These are phyloP conservation scores for Enteromius unitaeniatus DNA, from an alignment of 2,797 vertebrate genomes.

Conservation along the genomic window DNA sequence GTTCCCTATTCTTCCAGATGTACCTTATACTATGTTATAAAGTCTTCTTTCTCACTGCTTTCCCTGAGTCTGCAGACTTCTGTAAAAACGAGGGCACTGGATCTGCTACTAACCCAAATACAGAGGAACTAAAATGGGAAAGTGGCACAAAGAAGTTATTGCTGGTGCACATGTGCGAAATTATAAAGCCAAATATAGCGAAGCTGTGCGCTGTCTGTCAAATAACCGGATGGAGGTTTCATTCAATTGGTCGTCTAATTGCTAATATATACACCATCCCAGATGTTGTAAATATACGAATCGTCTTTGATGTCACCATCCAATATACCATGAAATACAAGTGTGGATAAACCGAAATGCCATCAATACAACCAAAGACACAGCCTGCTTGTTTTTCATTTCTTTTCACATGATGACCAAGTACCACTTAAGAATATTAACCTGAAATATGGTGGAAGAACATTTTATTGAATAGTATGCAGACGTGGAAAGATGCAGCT, in stretches of 20 bases:
- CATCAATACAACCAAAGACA: constrained; percentile 64
- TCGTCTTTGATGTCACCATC: constrained; percentile 16
- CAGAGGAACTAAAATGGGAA: constrained; percentile 51
- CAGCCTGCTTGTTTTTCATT: constrained; percentile 42
- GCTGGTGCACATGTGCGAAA: constrained; percentile 34
- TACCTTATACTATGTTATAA: constrained; percentile 46
- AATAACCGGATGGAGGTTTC: constrained; percentile 17
- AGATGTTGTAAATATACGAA: constrained; percentile 32
- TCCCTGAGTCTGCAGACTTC: constrained; percentile 50
- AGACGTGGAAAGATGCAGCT: constrained; percentile 27
- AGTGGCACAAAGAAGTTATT: constrained; percentile 57
- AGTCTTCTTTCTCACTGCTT: constrained; percentile 41
- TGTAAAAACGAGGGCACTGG: constrained; percentile 34
- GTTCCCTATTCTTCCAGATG: constrained; percentile 29
- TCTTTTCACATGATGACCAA: constrained; percentile 32
- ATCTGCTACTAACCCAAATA: constrained; percentile 53
- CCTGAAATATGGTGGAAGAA: constrained; percentile 28
- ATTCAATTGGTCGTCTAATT: neutral
- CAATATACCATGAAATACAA: constrained; percentile 1
- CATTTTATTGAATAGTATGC: constrained; percentile 4
- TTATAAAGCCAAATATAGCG: constrained; percentile 48
- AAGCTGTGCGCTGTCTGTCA: constrained; percentile 36
- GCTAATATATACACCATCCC: constrained; percentile 1
- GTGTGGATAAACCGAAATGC: constrained; percentile 27
- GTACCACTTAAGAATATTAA: constrained; percentile 40